phyloP scores from a whole-genome alignment of 2,888 invertebrate species.

The Lordiphosa andalusiaca region DNA sequence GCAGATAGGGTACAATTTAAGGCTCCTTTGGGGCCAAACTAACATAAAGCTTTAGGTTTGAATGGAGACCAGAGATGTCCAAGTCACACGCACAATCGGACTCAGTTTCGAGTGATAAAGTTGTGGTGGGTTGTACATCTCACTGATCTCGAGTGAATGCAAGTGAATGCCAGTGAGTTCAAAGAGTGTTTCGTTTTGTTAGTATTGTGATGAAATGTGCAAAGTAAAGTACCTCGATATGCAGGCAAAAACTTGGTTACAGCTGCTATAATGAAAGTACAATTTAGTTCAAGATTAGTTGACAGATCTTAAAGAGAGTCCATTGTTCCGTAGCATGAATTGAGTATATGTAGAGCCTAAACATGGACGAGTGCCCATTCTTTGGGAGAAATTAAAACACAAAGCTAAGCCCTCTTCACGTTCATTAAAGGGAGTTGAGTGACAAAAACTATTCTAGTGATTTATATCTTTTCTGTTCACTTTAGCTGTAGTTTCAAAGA shows the following conservation, averaged over 20 bases:
- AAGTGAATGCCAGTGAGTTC: not conserved
- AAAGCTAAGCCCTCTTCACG: too few species aligned
- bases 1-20: constrained; percentile 80
- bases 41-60: constrained; percentile 49
- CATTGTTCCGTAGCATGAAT: constrained; percentile 18
- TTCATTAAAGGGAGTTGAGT: too few species aligned
- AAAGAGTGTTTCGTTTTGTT: constrained; percentile 3
- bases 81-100: not conserved
- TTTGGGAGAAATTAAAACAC: not conserved
- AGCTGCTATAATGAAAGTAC: constrained; percentile 67
- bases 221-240: constrained; percentile 63
- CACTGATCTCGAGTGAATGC: not conserved
- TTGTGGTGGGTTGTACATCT: too few species aligned
- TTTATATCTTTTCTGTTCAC: too few species aligned
- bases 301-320: constrained; percentile 11
- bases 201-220: constrained; percentile 9
- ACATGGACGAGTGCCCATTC: not conserved
- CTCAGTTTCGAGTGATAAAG: too few species aligned
- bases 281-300: constrained; percentile 61
- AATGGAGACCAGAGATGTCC: constrained; percentile 18
- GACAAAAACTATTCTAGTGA: too few species aligned
- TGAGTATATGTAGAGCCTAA: constrained; percentile 5
- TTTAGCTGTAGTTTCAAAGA: too few species aligned
- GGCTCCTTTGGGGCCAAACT: constrained; percentile 19
- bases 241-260: constrained; percentile 57